Conservation (phyloP, 2,113 vertebrate genomes). For the Ptilonorhynchus violaceus region DNA sequence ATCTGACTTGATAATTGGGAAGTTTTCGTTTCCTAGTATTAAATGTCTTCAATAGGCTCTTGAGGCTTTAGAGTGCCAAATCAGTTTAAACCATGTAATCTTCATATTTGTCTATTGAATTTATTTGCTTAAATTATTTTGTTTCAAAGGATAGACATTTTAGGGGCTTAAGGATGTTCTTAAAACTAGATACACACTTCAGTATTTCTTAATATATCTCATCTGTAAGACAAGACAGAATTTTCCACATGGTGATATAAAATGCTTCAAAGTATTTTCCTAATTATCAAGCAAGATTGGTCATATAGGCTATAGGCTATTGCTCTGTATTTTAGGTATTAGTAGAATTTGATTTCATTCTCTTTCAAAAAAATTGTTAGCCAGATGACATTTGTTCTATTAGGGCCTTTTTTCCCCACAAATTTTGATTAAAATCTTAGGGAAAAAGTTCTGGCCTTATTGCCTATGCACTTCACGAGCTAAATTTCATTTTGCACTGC, state of each 20-base stretch:
- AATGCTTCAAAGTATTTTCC: background rate
- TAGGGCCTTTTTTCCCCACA: fast-evolving
- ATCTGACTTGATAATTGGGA: background rate
- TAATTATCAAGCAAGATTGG: background rate
- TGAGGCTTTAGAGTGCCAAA: background rate
- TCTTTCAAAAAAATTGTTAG: background rate
- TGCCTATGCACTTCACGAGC: background rate
- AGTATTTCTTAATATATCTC: background rate
- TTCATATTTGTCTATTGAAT: background rate
- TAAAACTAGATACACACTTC: background rate
- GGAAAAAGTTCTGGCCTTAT: background rate
- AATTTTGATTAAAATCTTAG: background rate
- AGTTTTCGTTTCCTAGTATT: background rate
- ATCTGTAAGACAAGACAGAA: background rate
- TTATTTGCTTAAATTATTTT: background rate
- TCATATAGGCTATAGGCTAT: background rate
- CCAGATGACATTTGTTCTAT: background rate
- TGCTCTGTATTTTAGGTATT: background rate
- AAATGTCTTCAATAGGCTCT: background rate
- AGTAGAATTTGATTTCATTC: background rate
- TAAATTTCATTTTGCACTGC: background rate
- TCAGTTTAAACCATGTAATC: background rate
- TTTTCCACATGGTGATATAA: background rate
- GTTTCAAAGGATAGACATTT: background rate
- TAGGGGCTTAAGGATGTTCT: background rate